phyloP scores from a whole-genome alignment of 1,140 invertebrate genomes.

The Achatina immaculata region DNA sequence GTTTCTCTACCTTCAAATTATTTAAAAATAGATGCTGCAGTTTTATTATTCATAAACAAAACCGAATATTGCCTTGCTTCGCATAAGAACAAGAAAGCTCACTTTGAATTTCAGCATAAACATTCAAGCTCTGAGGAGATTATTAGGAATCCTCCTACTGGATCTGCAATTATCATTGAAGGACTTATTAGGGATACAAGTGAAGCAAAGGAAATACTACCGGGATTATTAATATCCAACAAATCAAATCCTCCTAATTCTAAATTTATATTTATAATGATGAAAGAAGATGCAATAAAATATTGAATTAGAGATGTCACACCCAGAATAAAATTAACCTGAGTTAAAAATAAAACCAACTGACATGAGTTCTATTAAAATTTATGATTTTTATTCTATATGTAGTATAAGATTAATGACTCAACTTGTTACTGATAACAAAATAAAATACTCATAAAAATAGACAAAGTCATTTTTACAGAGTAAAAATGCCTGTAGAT shows the following conservation, averaged over 20 bases:
- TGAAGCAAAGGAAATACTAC: not conserved
- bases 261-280: not conserved
- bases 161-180: conserved; percentile 10
- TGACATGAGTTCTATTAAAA: not conserved
- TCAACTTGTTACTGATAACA: not conserved
- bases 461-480: too few relatives aligned
- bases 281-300: not conserved
- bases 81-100: not conserved
- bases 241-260: not conserved
- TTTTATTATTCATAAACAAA: not conserved
- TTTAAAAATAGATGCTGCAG: too few relatives aligned
- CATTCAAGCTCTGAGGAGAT: not conserved
- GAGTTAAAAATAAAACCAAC: not conserved
- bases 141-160: not conserved
- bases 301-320: not conserved
- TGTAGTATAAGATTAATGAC: conserved; percentile 9
- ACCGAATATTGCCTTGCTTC: not conserved
- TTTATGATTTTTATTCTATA: not conserved
- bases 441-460: conserved; percentile 1
- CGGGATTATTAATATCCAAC: not conserved
- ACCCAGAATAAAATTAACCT: not conserved
- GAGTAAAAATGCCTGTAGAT: conserved; percentile 1
- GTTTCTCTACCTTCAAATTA: too few relatives aligned
- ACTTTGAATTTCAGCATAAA: not conserved
- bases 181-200: not conserved